A percentile compares a stretch with the other conserved stretches of the same genome.
Conservation (phyloP, 1,140 invertebrate genomes). For the Drosophila sproati region DNA sequence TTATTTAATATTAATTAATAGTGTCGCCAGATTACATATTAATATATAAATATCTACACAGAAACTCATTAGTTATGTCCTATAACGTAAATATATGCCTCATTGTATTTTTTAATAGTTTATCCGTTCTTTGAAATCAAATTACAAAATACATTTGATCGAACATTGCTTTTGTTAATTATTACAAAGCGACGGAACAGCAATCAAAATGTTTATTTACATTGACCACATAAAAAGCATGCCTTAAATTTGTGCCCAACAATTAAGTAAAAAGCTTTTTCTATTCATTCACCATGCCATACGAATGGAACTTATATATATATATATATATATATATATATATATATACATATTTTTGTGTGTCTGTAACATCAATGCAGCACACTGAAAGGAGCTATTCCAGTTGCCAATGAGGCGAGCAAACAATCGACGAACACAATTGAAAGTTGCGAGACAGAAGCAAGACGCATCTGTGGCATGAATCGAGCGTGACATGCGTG, state of each 20-base stretch:
- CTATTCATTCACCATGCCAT: conserved; percentile 21
- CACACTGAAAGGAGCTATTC: conserved; percentile 5
- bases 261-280: conserved; percentile 69
- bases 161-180: conserved; percentile 24
- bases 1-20: no score
- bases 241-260: conserved; percentile 16
- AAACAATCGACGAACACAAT: conserved; percentile 5
- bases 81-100: no score
- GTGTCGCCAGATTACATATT: no score
- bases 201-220: conserved; percentile 13
- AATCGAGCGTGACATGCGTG: conserved; percentile 13
- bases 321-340: conserved; percentile 12
- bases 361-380: not conserved
- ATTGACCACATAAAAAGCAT: conserved; percentile 24
- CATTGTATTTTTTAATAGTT: not conserved
- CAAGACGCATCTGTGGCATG: conserved; percentile 27
- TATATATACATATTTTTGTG: not conserved
- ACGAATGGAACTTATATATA: conserved; percentile 14
- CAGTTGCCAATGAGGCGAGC: conserved; percentile 30
- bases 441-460: not conserved
- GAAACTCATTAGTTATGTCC: no score
- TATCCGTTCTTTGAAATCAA: conserved; percentile 7
- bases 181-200: conserved; percentile 30
- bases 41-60: no score
- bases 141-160: not conserved